A percentile compares a stretch with the other conserved stretches of the same genome.
Evolutionary conservation across 2,797 vertebrate genomes (phyloP).

Genomic region (Dicrostonyx torquatus): DNA sequence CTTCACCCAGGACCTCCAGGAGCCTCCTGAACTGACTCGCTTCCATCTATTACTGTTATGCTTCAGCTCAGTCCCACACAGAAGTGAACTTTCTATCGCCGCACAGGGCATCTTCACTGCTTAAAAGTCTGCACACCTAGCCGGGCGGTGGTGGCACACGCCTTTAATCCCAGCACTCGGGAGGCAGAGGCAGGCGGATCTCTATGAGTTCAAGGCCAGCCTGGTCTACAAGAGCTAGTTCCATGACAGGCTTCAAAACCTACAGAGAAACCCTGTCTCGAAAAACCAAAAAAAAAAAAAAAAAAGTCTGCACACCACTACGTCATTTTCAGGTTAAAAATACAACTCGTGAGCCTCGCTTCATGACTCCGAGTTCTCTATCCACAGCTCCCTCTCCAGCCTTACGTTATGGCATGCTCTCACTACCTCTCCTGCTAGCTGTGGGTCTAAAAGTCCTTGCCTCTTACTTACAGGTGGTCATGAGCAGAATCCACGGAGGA

Average conservation of each 20-base stretch:
- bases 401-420: rapidly evolving
- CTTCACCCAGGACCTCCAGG: not conserved
- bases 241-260: too few species aligned
- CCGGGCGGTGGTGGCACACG: too few species aligned
- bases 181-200: too few species aligned
- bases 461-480: not conserved
- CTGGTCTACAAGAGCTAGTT: too few species aligned
- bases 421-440: not conserved
- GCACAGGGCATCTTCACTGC: not conserved
- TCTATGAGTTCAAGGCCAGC: too few species aligned
- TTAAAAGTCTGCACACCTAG: not conserved
- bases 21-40: not conserved
- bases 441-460: not conserved
- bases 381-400: too few species aligned
- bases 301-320: too few species aligned
- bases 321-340: not conserved
- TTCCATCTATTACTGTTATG: not conserved
- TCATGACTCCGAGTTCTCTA: rapidly evolving
- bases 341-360: not conserved
- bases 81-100: not conserved
- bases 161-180: too few species aligned
- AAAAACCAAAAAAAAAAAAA: too few species aligned
- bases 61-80: not conserved
- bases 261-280: too few species aligned
- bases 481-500: not conserved